Evolutionary conservation across 2,113 vertebrate genomes (phyloP).

Genomic region (Psophia crepitans): DNA sequence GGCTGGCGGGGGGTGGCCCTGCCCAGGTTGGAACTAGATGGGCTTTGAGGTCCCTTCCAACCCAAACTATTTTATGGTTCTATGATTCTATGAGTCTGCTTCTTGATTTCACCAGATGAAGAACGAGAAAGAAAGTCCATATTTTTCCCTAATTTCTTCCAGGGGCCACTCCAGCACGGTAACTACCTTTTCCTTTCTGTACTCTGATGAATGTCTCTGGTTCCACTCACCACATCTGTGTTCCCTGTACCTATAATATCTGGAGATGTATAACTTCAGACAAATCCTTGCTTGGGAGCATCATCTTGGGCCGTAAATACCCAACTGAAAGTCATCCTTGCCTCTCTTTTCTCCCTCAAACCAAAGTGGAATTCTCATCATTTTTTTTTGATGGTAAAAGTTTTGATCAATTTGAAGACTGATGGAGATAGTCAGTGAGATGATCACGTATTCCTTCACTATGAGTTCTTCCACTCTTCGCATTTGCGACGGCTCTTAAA

Average conservation of each 20-base stretch:
- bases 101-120: not conserved
- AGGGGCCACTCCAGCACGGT: not conserved
- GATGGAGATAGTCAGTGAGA: fast-evolving
- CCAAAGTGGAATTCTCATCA: not conserved
- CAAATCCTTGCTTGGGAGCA: not conserved
- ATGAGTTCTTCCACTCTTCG: not conserved
- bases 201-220: not conserved
- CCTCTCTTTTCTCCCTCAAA: not conserved
- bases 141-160: not conserved
- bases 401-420: not conserved
- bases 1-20: too few species aligned
- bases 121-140: not conserved
- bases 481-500: not conserved
- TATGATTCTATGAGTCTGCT: not conserved
- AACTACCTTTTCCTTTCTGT: not conserved
- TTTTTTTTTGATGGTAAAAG: not conserved
- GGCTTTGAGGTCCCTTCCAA: too few species aligned
- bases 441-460: not conserved
- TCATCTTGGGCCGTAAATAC: not conserved
- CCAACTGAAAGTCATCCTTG: not conserved
- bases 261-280: not conserved
- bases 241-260: not conserved
- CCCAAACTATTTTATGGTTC: too few species aligned
- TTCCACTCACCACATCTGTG: not conserved
- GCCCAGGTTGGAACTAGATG: too few species aligned